These are phyloP conservation scores for Caracal caracal DNA, from an alignment of 2,113 vertebrate species.

Conservation along the genomic window DNA sequence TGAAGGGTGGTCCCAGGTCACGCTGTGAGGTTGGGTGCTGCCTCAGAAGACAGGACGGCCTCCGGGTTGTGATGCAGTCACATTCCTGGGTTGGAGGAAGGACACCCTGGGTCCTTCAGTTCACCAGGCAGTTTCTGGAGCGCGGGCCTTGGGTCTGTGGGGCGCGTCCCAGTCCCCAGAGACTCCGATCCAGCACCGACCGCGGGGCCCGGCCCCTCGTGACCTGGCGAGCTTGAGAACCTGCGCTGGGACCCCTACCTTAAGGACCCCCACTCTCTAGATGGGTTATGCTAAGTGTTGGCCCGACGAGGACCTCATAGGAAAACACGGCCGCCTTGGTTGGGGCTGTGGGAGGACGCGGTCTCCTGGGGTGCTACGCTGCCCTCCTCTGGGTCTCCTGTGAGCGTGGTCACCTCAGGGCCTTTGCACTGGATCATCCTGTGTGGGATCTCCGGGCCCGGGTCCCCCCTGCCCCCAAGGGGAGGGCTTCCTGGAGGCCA, in stretches of 20 bases:
- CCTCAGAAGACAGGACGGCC: background rate
- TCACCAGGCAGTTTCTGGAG: background rate
- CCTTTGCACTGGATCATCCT: background rate
- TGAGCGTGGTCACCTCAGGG: background rate
- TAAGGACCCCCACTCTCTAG: background rate
- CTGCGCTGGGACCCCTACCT: background rate
- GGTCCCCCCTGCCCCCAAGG: background rate
- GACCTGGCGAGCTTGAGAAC: background rate
- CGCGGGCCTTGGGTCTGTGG: fast-evolving
- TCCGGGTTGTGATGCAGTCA: fast-evolving
- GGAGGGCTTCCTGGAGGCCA: background rate
- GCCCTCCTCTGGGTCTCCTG: background rate
- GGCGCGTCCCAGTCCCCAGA: fast-evolving
- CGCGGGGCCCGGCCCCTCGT: background rate
- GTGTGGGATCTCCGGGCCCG: background rate
- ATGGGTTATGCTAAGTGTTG: fast-evolving
- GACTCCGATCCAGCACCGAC: too few relatives aligned
- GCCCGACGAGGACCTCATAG: background rate
- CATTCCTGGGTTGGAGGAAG: background rate
- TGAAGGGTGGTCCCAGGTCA: background rate
- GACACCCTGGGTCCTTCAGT: fast-evolving
- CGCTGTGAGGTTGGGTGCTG: background rate
- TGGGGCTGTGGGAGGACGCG: background rate
- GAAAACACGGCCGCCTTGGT: background rate
- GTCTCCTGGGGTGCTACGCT: background rate